Conservation (phyloP, 2,888 invertebrate genomes). For the Agrilus biguttatus region DNA sequence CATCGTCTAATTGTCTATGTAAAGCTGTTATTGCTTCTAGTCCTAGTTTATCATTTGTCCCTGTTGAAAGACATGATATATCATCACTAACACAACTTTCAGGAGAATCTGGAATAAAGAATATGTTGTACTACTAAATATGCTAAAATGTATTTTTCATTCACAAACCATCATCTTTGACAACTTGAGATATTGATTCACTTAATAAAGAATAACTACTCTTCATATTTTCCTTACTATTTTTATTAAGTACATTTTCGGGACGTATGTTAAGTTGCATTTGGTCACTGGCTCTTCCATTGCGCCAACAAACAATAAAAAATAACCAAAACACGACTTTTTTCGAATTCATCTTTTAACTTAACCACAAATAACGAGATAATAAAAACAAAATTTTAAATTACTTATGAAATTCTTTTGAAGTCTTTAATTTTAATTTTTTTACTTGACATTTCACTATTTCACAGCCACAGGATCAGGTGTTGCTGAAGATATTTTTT, state of each 20-base stretch:
- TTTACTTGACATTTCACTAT: conserved; percentile 26
- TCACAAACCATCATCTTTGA: conserved; percentile 42
- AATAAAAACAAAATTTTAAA: conserved; percentile 9
- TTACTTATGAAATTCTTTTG: conserved; percentile 20
- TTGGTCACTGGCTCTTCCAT: conserved; percentile 11
- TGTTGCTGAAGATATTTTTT: conserved; percentile 6
- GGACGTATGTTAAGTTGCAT: too few relatives aligned
- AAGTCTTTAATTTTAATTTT: conserved; percentile 12
- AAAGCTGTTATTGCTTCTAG: conserved; percentile 86
- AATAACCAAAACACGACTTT: conserved; percentile 25
- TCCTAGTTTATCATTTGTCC: conserved; percentile 67
- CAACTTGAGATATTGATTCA: conserved; percentile 42
- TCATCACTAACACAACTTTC: conserved; percentile 52
- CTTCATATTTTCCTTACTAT: conserved; percentile 12
- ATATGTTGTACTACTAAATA: not conserved
- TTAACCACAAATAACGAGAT: conserved; percentile 3
- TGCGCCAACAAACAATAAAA: conserved; percentile 22
- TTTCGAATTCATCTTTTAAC: conserved; percentile 15
- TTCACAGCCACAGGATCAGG: conserved; percentile 17
- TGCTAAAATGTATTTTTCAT: not conserved
- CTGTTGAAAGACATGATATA: conserved; percentile 54
- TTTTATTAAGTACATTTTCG: too few relatives aligned
- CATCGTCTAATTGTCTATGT: conserved; percentile 92
- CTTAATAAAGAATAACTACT: conserved; percentile 37
- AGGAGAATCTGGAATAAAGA: conserved; percentile 17